These are phyloP conservation scores for Abscondita cerata DNA, from an alignment of 2,888 invertebrate genomes.

Conservation along the genomic window DNA sequence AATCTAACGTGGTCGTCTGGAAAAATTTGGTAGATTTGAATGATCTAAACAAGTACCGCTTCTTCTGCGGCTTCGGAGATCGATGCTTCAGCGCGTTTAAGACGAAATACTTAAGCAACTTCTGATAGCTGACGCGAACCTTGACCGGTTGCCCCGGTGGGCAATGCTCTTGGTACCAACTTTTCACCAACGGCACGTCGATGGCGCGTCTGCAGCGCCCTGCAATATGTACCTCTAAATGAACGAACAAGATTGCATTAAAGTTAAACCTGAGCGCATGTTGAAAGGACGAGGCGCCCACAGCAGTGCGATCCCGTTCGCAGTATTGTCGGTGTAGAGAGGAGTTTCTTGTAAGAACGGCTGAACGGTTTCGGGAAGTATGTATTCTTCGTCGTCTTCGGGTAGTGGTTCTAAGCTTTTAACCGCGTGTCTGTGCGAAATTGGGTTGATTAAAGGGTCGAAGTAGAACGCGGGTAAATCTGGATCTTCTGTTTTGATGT, in stretches of 20 bases:
- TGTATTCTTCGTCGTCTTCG: constrained; percentile 94
- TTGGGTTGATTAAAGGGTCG: constrained; percentile 99
- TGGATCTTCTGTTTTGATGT: constrained; percentile 99
- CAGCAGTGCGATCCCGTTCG: constrained; percentile 94
- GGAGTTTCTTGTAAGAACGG: constrained; percentile 95
- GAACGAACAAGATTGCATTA: not conserved
- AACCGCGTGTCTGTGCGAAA: constrained; percentile 90
- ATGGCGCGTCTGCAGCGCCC: constrained; percentile 93
- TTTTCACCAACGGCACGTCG: constrained; percentile 96
- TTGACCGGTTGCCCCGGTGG: constrained; percentile 98
- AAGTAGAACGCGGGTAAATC: constrained; percentile 99
- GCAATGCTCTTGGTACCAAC: constrained; percentile 95
- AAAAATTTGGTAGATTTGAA: constrained; percentile 99
- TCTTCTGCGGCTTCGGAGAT: constrained; percentile 98
- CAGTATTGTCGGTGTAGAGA: constrained; percentile 97
- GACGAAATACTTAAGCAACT: constrained; percentile 97
- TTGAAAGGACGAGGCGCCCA: constrained; percentile 99
- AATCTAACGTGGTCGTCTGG: constrained; percentile 98
- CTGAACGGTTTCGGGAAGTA: constrained; percentile 87
- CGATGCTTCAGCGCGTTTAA: constrained; percentile 97
- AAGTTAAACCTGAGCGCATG: constrained; percentile 77
- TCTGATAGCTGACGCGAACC: constrained; percentile 99
- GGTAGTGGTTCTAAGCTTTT: constrained; percentile 84
- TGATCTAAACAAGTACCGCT: constrained; percentile 96
- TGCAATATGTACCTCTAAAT: constrained; percentile 44